These are phyloP conservation scores for Alauda arvensis DNA, from an alignment of 2,797 vertebrate genomes.

Conservation along the genomic window DNA sequence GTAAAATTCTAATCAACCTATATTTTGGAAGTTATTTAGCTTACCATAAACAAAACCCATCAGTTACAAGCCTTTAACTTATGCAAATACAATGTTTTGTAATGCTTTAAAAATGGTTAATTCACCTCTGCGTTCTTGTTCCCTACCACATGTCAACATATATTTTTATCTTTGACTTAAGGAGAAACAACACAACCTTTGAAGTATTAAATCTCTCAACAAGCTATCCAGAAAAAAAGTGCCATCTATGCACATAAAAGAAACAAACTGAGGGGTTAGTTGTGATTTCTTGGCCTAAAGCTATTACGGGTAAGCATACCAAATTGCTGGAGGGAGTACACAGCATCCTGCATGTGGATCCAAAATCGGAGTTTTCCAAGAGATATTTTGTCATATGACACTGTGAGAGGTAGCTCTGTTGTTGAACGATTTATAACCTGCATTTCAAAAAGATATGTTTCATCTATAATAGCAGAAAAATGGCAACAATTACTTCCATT, in stretches of 20 bases:
- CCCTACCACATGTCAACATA: neutral
- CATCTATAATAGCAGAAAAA: neutral
- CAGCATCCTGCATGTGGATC: slow-evolving; percentile 93
- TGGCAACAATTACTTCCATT: neutral
- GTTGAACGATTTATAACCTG: slow-evolving; percentile 88
- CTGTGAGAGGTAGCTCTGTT: slow-evolving; percentile 84
- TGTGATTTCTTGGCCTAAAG: neutral
- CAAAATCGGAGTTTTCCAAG: slow-evolving; percentile 90
- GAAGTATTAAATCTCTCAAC: neutral
- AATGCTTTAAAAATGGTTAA: neutral
- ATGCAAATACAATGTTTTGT: neutral
- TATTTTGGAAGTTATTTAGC: neutral
- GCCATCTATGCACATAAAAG: neutral
- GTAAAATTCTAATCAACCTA: neutral
- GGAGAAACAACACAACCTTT: neutral
- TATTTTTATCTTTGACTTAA: neutral
- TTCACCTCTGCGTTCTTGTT: neutral
- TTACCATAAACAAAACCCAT: neutral
- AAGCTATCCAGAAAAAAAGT: neutral
- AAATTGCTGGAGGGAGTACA: slow-evolving; percentile 90
- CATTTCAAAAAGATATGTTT: neutral
- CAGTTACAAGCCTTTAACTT: neutral
- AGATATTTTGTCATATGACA: slow-evolving; percentile 90
- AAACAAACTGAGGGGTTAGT: neutral
- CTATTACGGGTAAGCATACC: slow-evolving; percentile 72